Base-by-base conservation (phyloP, 2,113 vertebrate genomes). In the Pungitius pungitius region DNA sequence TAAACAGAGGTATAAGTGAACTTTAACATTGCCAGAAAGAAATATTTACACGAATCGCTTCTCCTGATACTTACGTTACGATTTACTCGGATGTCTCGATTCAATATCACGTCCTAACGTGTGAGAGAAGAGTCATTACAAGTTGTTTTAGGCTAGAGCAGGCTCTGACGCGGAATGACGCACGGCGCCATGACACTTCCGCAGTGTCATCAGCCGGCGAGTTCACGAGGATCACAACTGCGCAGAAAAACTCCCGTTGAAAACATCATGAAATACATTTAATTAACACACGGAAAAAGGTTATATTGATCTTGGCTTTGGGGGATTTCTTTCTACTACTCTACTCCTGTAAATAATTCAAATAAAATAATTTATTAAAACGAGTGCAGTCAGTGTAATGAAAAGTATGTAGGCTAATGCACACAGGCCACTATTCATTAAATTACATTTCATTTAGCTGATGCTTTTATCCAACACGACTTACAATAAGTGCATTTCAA, bases 141-240 rank as follows among this genome's bases (percentile, higher is more conserved):
- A 58, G 52, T 13, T 15, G 15, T 30, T 37, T 47, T 7, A 12
- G 12, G 69, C 56, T 60, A 37, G 17, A 12, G 58, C 27, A 24
- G 61, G 26, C 51, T 57, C 68, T 54, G 54, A 69, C 39, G 26
- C 63, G 49, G 84, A 73, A 58, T 45, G 24, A 43, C 17, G 59
- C 22, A 42, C 74, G 65, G 18, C 83, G 82, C 84, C 82, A 87
- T 87, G 84, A 85, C 81, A 85, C 83, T 88, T 89, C 87, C 84
- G 80, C 37, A 4, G 37, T 73, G 82, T 81, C 78, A 20, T 73
- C 39, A 43, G 6, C 15, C 12, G 1, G 1, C 2, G 35, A 24
- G 7, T 11, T 87, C 42, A 68, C 30, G 74, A 2, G 77, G 20
- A 22, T 85, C 85, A 85, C 24, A 26, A 8, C n/a, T 91, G 91